A percentile compares a stretch with the other conserved stretches of the same genome.
These are phyloP conservation scores for Germaria angustata DNA, from an alignment of 2,888 invertebrate genomes.

Conservation along the genomic window DNA sequence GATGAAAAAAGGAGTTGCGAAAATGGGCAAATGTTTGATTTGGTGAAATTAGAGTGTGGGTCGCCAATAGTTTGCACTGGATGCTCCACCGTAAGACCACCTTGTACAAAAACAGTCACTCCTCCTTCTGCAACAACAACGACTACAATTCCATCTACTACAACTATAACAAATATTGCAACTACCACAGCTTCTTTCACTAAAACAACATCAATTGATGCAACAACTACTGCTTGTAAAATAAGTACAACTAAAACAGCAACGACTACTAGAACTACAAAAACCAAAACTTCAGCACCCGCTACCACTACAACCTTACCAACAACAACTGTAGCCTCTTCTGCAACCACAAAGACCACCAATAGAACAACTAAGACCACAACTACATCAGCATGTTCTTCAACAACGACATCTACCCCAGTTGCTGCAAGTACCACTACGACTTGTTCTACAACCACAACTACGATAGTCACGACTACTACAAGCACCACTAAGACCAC, in stretches of 20 bases:
- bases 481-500: slow-evolving; percentile 28
- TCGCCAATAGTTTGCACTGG: slow-evolving; percentile 42
- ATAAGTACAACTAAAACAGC: slow-evolving; percentile 2
- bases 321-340: slow-evolving; percentile 4
- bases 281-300: neutral
- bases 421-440: neutral
- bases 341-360: neutral
- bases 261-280: neutral
- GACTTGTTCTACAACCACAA: neutral
- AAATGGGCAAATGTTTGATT: slow-evolving; percentile 63
- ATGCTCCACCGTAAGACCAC: slow-evolving; percentile 13
- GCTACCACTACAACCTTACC: neutral
- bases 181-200: neutral
- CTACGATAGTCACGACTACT: neutral
- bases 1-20: slow-evolving; percentile 35
- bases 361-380: neutral
- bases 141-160: neutral
- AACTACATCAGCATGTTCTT: neutral
- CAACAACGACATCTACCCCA: slow-evolving; percentile 30
- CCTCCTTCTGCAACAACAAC: too few relatives aligned
- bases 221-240: slow-evolving; percentile 13
- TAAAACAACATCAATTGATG: neutral
- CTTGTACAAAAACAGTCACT: too few relatives aligned
- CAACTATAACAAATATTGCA: too few relatives aligned
- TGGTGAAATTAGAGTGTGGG: slow-evolving; percentile 62